Conservation (phyloP, 2,113 vertebrate species). For the Phylloscopus trochiloides region DNA sequence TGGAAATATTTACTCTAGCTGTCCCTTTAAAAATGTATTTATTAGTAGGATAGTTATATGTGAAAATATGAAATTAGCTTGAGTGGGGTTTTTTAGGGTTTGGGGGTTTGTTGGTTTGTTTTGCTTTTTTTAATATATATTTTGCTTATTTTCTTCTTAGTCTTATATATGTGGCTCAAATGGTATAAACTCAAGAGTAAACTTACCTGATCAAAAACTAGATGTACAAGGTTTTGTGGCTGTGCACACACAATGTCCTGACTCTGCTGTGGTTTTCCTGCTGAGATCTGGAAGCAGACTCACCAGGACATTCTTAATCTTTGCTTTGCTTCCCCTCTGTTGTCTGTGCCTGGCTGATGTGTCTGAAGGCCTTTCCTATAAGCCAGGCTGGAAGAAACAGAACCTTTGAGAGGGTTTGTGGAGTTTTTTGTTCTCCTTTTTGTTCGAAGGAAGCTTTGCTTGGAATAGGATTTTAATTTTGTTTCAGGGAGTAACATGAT, state of each 20-base stretch:
- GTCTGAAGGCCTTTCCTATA: neutral
- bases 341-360: neutral
- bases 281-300: neutral
- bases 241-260: neutral
- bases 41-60: neutral
- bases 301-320: neutral
- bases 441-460: neutral
- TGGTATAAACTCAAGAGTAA: neutral
- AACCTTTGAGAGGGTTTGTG: neutral
- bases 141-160: neutral
- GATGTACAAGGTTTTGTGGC: neutral
- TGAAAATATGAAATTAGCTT: neutral
- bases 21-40: neutral
- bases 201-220: neutral
- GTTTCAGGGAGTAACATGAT: neutral
- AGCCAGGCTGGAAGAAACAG: neutral
- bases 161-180: neutral
- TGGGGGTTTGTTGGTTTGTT: neutral
- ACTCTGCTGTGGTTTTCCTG: neutral
- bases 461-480: neutral
- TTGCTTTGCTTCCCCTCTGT: neutral
- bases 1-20: neutral
- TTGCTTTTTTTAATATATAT: neutral
- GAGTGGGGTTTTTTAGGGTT: neutral
- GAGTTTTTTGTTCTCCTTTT: neutral